Percentiles rank a stretch among this genome's conserved stretches.
phyloP scores from a whole-genome alignment of 2,888 invertebrate genomes.

The Thereva nobilitata region DNA sequence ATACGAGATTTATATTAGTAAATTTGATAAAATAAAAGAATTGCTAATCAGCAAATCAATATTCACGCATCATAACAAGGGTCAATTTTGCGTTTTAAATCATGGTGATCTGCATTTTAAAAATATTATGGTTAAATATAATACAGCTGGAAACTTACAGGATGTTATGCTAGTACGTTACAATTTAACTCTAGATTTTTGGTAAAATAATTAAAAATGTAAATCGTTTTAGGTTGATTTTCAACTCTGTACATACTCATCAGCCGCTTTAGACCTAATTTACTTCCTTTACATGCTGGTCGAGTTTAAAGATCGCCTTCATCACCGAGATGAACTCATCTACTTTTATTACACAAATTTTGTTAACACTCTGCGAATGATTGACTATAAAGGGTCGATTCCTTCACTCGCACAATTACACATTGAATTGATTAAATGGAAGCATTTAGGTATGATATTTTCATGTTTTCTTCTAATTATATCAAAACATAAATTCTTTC shows the following conservation, averaged over 20 bases:
- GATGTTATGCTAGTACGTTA: slow-evolving; percentile 2
- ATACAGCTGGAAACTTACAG: background rate
- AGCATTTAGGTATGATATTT: slow-evolving; percentile 33
- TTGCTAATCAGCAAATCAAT: slow-evolving; percentile 2
- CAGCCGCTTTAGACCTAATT: slow-evolving; percentile 38
- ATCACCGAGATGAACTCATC: slow-evolving; percentile 36
- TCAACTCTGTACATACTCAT: slow-evolving; percentile 38
- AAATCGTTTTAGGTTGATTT: slow-evolving; percentile 39
- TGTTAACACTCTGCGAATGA: slow-evolving; percentile 24
- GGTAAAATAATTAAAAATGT: background rate
- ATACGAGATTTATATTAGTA: slow-evolving; percentile 1
- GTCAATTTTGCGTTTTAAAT: slow-evolving; percentile 51
- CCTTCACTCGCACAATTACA: slow-evolving; percentile 37
- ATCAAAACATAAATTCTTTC: background rate
- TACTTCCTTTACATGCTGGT: slow-evolving; percentile 34
- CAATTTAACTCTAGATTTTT: background rate
- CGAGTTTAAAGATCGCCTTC: slow-evolving; percentile 21
- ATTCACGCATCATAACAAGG: background rate
- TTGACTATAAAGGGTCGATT: slow-evolving; percentile 29
- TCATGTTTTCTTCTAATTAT: background rate
- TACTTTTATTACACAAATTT: slow-evolving; percentile 34
- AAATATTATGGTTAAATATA: background rate
- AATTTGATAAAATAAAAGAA: slow-evolving; percentile 17
- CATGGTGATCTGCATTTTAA: slow-evolving; percentile 56
- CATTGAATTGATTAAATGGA: slow-evolving; percentile 37